A percentile compares a stretch with the other conserved stretches of the same genome.
Evolutionary conservation across 2,797 vertebrate species (phyloP).

Genomic region (Lindbergichthys nudifrons): DNA sequence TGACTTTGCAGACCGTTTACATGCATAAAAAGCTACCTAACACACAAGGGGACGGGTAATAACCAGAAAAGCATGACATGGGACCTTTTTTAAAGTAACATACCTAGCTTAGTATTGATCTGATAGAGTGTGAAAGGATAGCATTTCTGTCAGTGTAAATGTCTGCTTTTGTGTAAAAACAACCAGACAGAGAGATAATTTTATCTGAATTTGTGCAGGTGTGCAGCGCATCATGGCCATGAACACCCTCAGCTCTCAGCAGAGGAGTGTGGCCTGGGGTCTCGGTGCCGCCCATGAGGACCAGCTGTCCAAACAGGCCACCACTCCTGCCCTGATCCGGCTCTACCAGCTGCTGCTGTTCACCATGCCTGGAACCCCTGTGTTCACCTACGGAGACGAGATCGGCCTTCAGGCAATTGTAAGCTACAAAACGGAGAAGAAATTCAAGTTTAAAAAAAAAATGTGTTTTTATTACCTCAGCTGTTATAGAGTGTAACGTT

Average conservation of each 20-base stretch:
- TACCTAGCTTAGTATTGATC: too few relatives aligned
- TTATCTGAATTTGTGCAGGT: conserved; percentile 30
- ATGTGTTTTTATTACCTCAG: too few relatives aligned
- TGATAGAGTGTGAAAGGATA: too few relatives aligned
- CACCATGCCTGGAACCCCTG: conserved; percentile 89
- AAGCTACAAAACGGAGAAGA: neutral
- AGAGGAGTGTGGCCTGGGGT: conserved; percentile 76
- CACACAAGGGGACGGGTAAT: too few relatives aligned
- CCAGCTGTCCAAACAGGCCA: conserved; percentile 68
- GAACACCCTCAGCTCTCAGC: conserved; percentile 54
- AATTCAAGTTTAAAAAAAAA: neutral
- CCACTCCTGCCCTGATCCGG: conserved; percentile 57
- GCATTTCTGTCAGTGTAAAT: neutral
- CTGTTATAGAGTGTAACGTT: conserved; percentile 1
- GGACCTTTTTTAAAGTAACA: too few relatives aligned
- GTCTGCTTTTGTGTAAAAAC: neutral
- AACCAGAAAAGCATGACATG: too few relatives aligned
- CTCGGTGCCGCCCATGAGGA: conserved; percentile 63
- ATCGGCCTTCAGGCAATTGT: conserved; percentile 84
- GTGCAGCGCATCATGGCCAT: conserved; percentile 55
- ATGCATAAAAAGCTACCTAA: too few relatives aligned
- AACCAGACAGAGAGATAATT: neutral
- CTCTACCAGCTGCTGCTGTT: conserved; percentile 90
- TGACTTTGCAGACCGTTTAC: too few relatives aligned
- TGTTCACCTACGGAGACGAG: conserved; percentile 91